A percentile compares a stretch with the other conserved stretches of the same genome.
These are phyloP conservation scores for Bungarus multicinctus DNA, from an alignment of 2,113 vertebrate species.

Conservation along the genomic window DNA sequence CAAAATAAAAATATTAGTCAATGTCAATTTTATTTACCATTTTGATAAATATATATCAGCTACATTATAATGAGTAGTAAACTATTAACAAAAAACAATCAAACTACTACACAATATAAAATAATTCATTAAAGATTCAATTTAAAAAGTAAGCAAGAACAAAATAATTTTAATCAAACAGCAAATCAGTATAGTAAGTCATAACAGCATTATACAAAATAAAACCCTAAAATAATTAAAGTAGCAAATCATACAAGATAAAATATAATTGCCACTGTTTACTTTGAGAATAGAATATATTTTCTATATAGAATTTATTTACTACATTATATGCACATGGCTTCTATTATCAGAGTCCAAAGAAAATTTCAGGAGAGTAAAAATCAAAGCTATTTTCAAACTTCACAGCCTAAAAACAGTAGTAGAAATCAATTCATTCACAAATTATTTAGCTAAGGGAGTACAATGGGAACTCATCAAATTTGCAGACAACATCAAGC, in stretches of 20 bases:
- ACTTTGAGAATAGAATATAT: not conserved
- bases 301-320: not conserved
- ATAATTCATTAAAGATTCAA: not conserved
- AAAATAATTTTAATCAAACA: not conserved
- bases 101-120: not conserved
- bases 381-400: not conserved
- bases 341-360: not conserved
- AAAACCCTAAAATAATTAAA: not conserved
- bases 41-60: not conserved
- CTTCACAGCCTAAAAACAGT: not conserved
- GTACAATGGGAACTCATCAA: not conserved
- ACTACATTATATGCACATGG: not conserved
- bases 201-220: not conserved
- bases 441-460: not conserved
- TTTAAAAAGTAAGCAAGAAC: not conserved
- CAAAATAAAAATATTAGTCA: conserved; percentile 56
- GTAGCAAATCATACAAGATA: not conserved
- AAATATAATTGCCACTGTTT: not conserved
- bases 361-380: not conserved
- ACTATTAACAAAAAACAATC: not conserved
- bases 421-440: not conserved
- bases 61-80: not conserved
- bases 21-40: not conserved
- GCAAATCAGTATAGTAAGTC: not conserved
- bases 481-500: not conserved